Conservation (phyloP, 2,113 vertebrate genomes). For the Atractosteus spatula region DNA sequence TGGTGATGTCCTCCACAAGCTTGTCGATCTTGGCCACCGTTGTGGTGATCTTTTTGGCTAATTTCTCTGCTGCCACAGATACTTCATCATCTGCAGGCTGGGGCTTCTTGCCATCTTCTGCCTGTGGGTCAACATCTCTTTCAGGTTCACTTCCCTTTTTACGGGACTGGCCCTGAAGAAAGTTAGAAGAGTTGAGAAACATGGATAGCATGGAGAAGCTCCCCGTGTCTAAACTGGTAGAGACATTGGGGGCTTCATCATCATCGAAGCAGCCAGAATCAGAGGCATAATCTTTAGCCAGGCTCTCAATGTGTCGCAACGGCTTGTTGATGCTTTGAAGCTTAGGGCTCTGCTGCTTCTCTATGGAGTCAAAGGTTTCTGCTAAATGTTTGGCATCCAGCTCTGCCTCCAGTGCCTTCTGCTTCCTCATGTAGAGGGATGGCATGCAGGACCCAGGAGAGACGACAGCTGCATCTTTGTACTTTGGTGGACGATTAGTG, state of each 20-base stretch:
- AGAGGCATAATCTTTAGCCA: conserved; percentile 91
- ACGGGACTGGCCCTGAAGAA: conserved; percentile 82
- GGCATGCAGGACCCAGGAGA: conserved; percentile 91
- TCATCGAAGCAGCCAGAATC: conserved; percentile 96
- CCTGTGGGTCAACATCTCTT: conserved; percentile 59
- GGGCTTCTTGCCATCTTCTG: conserved; percentile 57
- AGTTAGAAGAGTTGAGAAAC: conserved; percentile 83
- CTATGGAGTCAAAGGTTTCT: conserved; percentile 85
- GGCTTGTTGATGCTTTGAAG: conserved; percentile 75
- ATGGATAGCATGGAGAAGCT: conserved; percentile 83
- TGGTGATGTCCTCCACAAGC: conserved; percentile 90
- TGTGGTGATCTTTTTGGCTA: conserved; percentile 86
- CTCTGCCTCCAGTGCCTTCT: conserved; percentile 92
- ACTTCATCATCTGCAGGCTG: conserved; percentile 64
- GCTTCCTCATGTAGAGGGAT: conserved; percentile 92
- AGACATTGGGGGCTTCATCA: conserved; percentile 84
- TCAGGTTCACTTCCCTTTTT: conserved; percentile 73
- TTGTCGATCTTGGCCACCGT: conserved; percentile 91
- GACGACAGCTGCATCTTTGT: conserved; percentile 79
- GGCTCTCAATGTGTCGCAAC: conserved; percentile 80
- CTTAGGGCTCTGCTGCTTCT: conserved; percentile 81
- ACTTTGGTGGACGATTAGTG: conserved; percentile 85
- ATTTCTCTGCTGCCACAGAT: conserved; percentile 75
- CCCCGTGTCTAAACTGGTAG: conserved; percentile 72
- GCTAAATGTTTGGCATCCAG: conserved; percentile 86